A percentile compares a stretch with the other conserved stretches of the same genome.
Evolutionary conservation across 2,797 vertebrate genomes (phyloP).

Genomic region (Steatocranus sp.): DNA sequence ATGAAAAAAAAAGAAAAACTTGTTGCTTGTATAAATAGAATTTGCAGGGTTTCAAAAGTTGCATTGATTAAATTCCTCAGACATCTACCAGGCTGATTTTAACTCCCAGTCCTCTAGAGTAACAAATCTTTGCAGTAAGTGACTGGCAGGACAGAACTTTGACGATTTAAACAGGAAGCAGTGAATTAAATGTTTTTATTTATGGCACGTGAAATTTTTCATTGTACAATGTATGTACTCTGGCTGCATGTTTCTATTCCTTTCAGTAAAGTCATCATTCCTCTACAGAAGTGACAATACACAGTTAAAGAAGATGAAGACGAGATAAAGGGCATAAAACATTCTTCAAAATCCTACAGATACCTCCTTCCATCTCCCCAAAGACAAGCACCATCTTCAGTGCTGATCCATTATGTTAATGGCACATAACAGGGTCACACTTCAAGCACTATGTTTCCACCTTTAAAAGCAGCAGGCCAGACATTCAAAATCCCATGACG

Average conservation of each 20-base stretch:
- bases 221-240: neutral
- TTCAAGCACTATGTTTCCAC: constrained; percentile 56
- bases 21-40: constrained; percentile 34
- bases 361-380: neutral
- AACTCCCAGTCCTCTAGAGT: neutral
- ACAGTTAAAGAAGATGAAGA: neutral
- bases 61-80: constrained; percentile 47
- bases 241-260: neutral
- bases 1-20: constrained; percentile 11
- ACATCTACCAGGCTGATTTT: neutral
- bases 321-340: constrained; percentile 24
- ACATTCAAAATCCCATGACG: constrained; percentile 54
- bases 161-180: neutral
- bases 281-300: neutral
- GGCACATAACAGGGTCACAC: constrained; percentile 52
- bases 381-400: constrained; percentile 22
- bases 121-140: neutral
- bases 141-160: neutral
- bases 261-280: neutral
- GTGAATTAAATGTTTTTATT: neutral
- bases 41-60: constrained; percentile 40
- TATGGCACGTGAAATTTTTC: neutral
- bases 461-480: constrained; percentile 64
- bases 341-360: constrained; percentile 20
- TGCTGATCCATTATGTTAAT: constrained; percentile 55